Percentiles rank a stretch among this genome's conserved stretches.
These are phyloP conservation scores for Drosophila biarmipes DNA, from an alignment of 1,140 invertebrate species.

Conservation along the genomic window DNA sequence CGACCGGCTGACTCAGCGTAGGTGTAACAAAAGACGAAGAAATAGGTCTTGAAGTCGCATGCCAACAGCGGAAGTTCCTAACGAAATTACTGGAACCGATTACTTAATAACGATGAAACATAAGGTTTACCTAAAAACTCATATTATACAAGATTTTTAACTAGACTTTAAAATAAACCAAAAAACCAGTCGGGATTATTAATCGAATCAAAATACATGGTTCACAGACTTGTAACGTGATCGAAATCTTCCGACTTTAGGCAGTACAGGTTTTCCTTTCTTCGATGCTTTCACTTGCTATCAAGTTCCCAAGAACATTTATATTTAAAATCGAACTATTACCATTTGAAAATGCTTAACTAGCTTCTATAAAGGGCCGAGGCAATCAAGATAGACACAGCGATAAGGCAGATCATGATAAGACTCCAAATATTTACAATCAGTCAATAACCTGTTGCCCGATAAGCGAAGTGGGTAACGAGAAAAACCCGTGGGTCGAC, in stretches of 20 bases:
- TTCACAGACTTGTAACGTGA: no score
- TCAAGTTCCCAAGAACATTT: neutral
- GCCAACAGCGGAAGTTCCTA: slow-evolving; percentile 10
- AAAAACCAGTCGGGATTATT: no score
- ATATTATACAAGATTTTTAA: no score
- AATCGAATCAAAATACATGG: no score
- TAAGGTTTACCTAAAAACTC: no score
- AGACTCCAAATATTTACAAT: slow-evolving; percentile 45
- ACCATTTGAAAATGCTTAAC: neutral
- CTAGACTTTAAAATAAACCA: no score
- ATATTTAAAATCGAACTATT: neutral
- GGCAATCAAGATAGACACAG: slow-evolving; percentile 44
- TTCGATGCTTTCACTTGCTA: neutral
- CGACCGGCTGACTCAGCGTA: slow-evolving; percentile 27
- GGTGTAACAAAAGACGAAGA: slow-evolving; percentile 6
- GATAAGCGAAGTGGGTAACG: slow-evolving; percentile 7
- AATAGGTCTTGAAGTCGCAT: slow-evolving; percentile 2
- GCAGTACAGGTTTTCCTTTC: neutral
- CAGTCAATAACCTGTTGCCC: slow-evolving; percentile 70
- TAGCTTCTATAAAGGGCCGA: neutral
- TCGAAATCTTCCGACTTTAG: no score
- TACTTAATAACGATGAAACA: neutral
- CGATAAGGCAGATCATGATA: slow-evolving; percentile 57
- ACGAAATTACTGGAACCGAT: neutral
- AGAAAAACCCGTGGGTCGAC: slow-evolving; percentile 27